A percentile compares a stretch with the other conserved stretches of the same genome.
phyloP scores from a whole-genome alignment of 1,140 invertebrate species.

The Heliconius hermathena region DNA sequence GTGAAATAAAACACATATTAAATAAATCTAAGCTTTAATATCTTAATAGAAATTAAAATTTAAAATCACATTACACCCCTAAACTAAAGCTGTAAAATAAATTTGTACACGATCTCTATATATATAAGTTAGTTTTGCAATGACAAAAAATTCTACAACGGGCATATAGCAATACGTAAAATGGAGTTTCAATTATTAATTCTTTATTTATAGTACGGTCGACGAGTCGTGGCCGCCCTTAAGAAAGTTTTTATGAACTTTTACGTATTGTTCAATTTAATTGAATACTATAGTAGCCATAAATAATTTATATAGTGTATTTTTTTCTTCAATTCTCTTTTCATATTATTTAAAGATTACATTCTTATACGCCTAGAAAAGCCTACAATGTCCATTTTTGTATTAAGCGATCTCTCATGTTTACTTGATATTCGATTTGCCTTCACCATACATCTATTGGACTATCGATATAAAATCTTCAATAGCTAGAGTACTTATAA shows the following conservation, averaged over 20 bases:
- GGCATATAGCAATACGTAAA: neutral
- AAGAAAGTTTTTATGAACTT: too few species aligned
- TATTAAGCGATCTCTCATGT: neutral
- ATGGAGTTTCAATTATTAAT: neutral
- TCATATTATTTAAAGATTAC: too few species aligned
- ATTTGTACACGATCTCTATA: slow-evolving; percentile 6
- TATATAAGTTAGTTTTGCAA: neutral
- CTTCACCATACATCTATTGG: neutral
- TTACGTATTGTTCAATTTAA: too few species aligned
- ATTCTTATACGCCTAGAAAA: too few species aligned
- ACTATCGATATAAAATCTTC: neutral
- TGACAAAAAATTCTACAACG: neutral
- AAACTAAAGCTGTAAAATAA: neutral
- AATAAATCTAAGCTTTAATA: neutral
- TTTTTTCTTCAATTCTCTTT: too few species aligned
- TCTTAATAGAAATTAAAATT: neutral
- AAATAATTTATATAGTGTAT: too few species aligned
- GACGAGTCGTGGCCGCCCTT: too few species aligned
- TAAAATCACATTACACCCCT: neutral
- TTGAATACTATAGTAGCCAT: too few species aligned
- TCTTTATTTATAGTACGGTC: too few species aligned
- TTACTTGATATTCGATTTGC: neutral
- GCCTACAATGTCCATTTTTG: too few species aligned
- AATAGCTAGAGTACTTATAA: neutral
- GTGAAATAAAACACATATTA: slow-evolving; percentile 8